Evolutionary conservation across 2,888 invertebrate genomes (phyloP).

Genomic region (Phortica magna): DNA sequence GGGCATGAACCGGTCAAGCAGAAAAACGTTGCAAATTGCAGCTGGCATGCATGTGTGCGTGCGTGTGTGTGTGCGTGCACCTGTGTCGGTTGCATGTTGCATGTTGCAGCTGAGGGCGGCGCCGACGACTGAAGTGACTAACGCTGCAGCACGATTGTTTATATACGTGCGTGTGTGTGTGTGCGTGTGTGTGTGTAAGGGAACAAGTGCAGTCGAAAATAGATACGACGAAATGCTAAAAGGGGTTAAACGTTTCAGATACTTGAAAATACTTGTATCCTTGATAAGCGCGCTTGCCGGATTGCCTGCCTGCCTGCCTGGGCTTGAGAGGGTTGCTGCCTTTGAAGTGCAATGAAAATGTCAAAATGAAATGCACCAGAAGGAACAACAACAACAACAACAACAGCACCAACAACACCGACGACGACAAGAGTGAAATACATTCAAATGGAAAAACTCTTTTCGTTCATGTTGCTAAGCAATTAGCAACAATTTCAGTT

Average conservation of each 20-base stretch:
- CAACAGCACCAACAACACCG: not conserved
- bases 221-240: slow-evolving; percentile 31
- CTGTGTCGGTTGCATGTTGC: not conserved
- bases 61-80: slow-evolving; percentile 36
- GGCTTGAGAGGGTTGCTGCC: slow-evolving; percentile 24
- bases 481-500: slow-evolving; percentile 20
- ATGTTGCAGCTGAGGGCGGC: not conserved
- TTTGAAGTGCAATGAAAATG: slow-evolving; percentile 21
- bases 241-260: slow-evolving; percentile 56
- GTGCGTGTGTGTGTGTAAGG: not conserved
- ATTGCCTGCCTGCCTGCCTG: slow-evolving; percentile 32
- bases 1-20: slow-evolving; percentile 69
- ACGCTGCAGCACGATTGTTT: slow-evolving; percentile 67
- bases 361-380: not conserved
- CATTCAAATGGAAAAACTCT: slow-evolving; percentile 7
- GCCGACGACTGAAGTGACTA: slow-evolving; percentile 30
- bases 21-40: slow-evolving; percentile 73
- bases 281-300: slow-evolving; percentile 53
- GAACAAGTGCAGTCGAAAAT: slow-evolving; percentile 7
- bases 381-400: not conserved
- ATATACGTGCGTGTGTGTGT: slow-evolving; percentile 45
- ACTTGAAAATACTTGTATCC: slow-evolving; percentile 49
- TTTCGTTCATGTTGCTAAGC: slow-evolving; percentile 17
- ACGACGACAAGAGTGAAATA: not conserved
- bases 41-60: slow-evolving; percentile 58